phyloP scores from a whole-genome alignment of 2,797 vertebrate genomes.

The Brachyalestes nurse region DNA sequence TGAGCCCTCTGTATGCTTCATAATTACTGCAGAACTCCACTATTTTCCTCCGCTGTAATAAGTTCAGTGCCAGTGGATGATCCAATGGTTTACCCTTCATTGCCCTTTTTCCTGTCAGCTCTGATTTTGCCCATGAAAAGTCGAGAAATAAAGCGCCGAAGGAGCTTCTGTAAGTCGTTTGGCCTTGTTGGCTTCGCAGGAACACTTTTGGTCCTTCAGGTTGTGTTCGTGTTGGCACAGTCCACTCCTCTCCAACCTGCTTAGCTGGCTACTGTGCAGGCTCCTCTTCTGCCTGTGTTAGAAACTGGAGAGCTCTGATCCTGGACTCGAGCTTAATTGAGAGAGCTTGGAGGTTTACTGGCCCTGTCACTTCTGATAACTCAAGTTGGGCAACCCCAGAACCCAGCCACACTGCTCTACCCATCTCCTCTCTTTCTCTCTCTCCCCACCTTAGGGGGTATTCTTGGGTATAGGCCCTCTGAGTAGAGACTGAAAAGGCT shows the following conservation, averaged over 20 bases:
- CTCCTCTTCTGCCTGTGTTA: constrained; percentile 9
- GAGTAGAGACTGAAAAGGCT: constrained; percentile 36
- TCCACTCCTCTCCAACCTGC: not conserved
- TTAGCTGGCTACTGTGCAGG: constrained; percentile 42
- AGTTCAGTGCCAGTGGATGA: constrained; percentile 10
- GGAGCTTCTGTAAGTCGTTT: not conserved
- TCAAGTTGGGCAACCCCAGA: constrained; percentile 45
- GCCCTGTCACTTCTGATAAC: constrained; percentile 60
- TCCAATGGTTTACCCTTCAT: constrained; percentile 1
- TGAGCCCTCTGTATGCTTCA: constrained; percentile 36
- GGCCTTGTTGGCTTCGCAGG: not conserved
- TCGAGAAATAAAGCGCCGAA: not conserved
- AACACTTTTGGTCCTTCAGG: not conserved
- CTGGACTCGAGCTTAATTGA: constrained; percentile 49
- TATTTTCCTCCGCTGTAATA: constrained; percentile 33
- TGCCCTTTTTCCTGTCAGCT: not conserved
- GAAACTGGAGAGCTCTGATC: constrained; percentile 44
- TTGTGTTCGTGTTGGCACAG: constrained; percentile 4
- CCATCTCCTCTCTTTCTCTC: constrained; percentile 31
- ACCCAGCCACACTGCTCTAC: constrained; percentile 16
- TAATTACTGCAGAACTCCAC: constrained; percentile 41
- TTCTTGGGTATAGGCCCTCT: constrained; percentile 46
- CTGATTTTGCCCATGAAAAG: constrained; percentile 3
- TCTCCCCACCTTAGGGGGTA: constrained; percentile 48
- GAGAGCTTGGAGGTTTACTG: constrained; percentile 54